Conservation (phyloP, 2,888 invertebrate species). For the Strigamia crassipes region DNA sequence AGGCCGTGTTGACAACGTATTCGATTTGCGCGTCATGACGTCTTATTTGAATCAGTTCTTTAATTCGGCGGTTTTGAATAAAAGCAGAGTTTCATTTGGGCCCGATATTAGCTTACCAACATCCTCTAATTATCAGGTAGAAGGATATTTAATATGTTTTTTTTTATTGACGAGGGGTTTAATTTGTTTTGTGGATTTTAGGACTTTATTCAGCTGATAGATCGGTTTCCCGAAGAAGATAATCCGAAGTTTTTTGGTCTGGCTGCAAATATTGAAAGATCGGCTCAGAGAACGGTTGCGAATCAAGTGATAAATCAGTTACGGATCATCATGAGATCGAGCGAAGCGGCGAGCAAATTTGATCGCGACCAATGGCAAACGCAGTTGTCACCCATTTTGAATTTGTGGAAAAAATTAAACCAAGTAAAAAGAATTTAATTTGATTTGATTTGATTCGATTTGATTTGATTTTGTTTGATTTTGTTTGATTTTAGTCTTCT, state of each 20-base stretch:
- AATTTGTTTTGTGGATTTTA: conserved; percentile 56
- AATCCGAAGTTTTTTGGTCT: conserved; percentile 78
- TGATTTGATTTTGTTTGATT: background rate
- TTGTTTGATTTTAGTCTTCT: conserved; percentile 53
- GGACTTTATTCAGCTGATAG: conserved; percentile 71
- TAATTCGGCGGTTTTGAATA: conserved; percentile 60
- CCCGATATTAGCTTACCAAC: conserved; percentile 63
- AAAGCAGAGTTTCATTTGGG: conserved; percentile 64
- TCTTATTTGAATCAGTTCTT: conserved; percentile 71
- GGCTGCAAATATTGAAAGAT: conserved; percentile 82
- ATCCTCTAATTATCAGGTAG: conserved; percentile 63
- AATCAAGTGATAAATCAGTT: conserved; percentile 68
- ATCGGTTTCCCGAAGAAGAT: conserved; percentile 73
- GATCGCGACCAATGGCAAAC: conserved; percentile 66
- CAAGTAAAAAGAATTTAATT: conserved; percentile 56
- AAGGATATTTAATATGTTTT: too few relatives aligned
- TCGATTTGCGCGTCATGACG: conserved; percentile 71
- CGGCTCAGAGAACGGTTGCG: conserved; percentile 76
- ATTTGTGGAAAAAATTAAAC: conserved; percentile 79
- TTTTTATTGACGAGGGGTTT: conserved; percentile 47
- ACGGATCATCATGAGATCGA: conserved; percentile 62
- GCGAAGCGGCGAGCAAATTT: conserved; percentile 60
- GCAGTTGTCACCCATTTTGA: conserved; percentile 71
- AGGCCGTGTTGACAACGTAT: conserved; percentile 78
- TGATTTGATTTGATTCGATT: background rate